Base-by-base conservation (phyloP, 1,140 invertebrate species). In the Drosophila littoralis region DNA sequence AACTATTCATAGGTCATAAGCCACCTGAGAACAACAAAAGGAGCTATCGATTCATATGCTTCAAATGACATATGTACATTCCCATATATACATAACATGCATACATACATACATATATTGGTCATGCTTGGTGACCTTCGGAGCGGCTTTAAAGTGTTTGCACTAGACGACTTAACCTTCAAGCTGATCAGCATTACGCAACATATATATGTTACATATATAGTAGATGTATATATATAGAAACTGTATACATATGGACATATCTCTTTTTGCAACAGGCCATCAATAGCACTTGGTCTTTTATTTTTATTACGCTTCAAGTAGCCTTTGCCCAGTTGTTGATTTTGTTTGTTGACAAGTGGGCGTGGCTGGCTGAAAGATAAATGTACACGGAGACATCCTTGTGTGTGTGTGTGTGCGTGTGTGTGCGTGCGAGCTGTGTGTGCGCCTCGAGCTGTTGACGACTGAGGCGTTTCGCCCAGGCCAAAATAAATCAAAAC, bases 111-210 rank as follows among this genome's bases (percentile, higher is more conserved):
- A 38, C 15, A 8, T 7, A 13, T 55, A 45, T 59, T 45, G 42
- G 55, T 72, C 79, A 73, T 81, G 61, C n/a, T n/a, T 77, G 77
- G 67, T 59, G 43, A 60, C 42, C 58, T 63, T 52, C 36, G 2
- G 59, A 63, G 33, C n/a, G 22, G 50, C 35, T 65, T 28, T 36
- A 52, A 54, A 65, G 40, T 52, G 45, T 13, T 42, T 69, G 54
- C 67, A 64, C 59, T 45, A 74, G 58, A 81, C 79, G 61, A 83
- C 72, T 83, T 79, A 79, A 79, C 82, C 82, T 81, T 86, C 79
- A 17, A 2, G 51, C 66, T 79, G 82, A 84, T 85, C 81, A 67
- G 36, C 75, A 72, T 17, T 32, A 36, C 22, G 28, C 9, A 52
- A 32, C 48, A 43, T 22, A 46, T 32, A 33, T 13, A 54, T 15